A percentile compares a stretch with the other conserved stretches of the same genome.
phyloP scores from a whole-genome alignment of 2,888 invertebrate species.

The Limnephilus marmoratus region DNA sequence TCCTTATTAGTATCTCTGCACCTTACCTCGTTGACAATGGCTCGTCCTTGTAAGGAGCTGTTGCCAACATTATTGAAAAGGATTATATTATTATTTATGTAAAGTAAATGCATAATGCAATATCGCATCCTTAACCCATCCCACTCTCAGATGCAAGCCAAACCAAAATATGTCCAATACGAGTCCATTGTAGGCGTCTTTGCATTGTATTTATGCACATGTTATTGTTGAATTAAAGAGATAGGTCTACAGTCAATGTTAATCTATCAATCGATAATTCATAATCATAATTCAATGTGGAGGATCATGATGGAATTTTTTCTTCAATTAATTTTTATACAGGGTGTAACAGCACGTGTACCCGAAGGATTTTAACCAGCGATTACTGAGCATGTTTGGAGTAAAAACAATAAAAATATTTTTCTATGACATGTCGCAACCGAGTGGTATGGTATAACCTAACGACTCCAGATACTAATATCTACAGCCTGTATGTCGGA shows the following conservation, averaged over 20 bases:
- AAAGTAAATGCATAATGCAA: neutral
- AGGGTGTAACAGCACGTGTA: no score
- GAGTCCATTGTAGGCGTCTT: neutral
- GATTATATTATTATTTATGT: neutral
- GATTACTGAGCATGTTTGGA: no score
- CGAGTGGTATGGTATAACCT: no score
- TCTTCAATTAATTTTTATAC: neutral
- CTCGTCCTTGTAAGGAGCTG: neutral
- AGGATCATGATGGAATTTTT: neutral
- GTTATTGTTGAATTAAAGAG: neutral
- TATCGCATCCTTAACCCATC: neutral
- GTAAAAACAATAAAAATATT: no score
- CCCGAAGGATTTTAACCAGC: no score
- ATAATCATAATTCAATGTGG: neutral
- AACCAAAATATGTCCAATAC: neutral
- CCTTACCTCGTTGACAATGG: slow-evolving; percentile 12
- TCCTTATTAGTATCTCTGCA: neutral
- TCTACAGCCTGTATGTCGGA: no score
- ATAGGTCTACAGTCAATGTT: neutral
- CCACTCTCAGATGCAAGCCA: slow-evolving; percentile 7
- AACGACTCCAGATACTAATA: no score
- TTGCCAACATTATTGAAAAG: neutral
- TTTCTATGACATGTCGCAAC: no score
- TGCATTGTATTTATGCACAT: slow-evolving; percentile 7
- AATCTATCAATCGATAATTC: neutral